phyloP scores from a whole-genome alignment of 1,140 invertebrate species.

The Psix sp. region DNA sequence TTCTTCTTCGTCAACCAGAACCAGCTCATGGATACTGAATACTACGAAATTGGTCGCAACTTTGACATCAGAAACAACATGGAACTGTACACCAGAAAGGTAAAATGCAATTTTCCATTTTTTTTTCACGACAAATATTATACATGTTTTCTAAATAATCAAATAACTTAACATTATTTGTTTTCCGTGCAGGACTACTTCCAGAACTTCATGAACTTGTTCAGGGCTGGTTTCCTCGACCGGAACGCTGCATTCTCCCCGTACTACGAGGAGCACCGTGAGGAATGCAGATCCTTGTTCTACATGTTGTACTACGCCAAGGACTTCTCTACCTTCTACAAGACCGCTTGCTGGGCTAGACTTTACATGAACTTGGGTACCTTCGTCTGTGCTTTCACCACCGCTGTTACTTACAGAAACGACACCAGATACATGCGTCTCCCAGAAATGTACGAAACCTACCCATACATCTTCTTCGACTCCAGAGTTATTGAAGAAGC shows the following conservation, averaged over 20 bases:
- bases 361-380: slow-evolving; percentile 81
- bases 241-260: slow-evolving; percentile 69
- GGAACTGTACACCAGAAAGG: slow-evolving; percentile 73
- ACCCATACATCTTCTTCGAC: slow-evolving; percentile 81
- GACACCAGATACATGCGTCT: slow-evolving; percentile 80
- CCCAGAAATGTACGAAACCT: slow-evolving; percentile 83
- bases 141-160: neutral
- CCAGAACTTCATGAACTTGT: slow-evolving; percentile 74
- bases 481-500: slow-evolving; percentile 78
- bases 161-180: neutral
- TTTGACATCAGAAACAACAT: slow-evolving; percentile 78
- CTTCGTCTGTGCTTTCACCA: slow-evolving; percentile 80
- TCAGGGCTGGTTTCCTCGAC: slow-evolving; percentile 75
- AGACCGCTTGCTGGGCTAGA: slow-evolving; percentile 81
- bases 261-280: slow-evolving; percentile 75
- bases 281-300: slow-evolving; percentile 79
- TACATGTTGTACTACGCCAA: slow-evolving; percentile 80
- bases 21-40: slow-evolving; percentile 72
- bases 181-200: slow-evolving; percentile 75
- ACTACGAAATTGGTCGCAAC: slow-evolving; percentile 77
- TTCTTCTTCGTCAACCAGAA: slow-evolving; percentile 80
- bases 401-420: slow-evolving; percentile 79
- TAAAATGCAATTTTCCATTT: slow-evolving; percentile 18
- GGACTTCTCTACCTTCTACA: slow-evolving; percentile 82
- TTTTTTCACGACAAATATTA: neutral